Conservation (phyloP, 1,140 invertebrate genomes). For the Oryctes rhinoceros region DNA sequence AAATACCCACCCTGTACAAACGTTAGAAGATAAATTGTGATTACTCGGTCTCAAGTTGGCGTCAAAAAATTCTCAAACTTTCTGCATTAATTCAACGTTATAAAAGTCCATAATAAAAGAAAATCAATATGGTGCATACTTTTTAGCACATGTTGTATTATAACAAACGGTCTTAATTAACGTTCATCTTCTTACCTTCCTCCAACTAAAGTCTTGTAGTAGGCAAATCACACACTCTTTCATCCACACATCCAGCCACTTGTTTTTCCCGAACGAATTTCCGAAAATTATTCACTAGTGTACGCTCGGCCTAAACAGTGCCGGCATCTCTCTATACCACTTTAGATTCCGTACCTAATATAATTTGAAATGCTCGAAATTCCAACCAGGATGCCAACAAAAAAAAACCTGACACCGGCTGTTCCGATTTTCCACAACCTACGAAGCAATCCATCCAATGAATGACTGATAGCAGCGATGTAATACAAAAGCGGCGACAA, state of each 20-base stretch:
- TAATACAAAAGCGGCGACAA: neutral
- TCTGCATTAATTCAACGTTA: no score
- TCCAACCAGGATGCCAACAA: neutral
- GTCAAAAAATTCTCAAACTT: no score
- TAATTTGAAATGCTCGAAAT: neutral
- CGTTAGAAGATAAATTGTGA: no score
- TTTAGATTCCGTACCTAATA: neutral
- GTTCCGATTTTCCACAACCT: neutral
- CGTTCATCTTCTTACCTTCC: no score
- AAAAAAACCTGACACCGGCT: neutral
- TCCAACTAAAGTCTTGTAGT: no score
- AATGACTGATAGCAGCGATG: conserved; percentile 20
- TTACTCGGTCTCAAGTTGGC: no score
- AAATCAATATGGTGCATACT: no score
- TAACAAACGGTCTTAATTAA: no score
- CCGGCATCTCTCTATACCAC: neutral
- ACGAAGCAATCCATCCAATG: neutral
- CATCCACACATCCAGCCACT: neutral
- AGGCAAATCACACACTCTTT: no score
- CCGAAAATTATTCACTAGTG: neutral
- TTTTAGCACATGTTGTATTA: no score
- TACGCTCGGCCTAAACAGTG: neutral
- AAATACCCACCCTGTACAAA: no score
- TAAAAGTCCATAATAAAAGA: no score
- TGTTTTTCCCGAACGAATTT: neutral